Evolutionary conservation across 1,140 invertebrate species (phyloP), one percentile per base, ranked within the genome.

Genomic region (Drosophila ohnishii): DNA sequence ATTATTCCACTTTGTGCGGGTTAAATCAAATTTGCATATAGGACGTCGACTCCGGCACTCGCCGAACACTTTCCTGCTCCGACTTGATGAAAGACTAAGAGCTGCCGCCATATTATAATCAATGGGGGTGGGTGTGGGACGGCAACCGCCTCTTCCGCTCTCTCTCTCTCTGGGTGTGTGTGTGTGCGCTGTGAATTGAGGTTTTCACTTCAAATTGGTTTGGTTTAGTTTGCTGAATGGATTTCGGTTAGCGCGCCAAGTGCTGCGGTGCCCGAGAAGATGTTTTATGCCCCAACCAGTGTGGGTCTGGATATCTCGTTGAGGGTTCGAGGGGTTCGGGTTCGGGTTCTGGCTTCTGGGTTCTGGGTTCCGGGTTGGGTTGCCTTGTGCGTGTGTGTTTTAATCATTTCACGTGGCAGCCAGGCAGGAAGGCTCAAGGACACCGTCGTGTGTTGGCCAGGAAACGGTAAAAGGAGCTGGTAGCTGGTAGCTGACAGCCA

Each of bases 191-290:
- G 63, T 69, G 73, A 69, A 77, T 77, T 77, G 75, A 71, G 75
- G 75, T 78, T 78, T 80, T 80, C 60, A 76, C 71, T 71, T 80
- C 57, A 80, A 80, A 80, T 75, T 80, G 77, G 71, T 80, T 80
- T 80, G 66, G 78, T 80, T 80, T 80, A 80, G 78, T 80, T 79
- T 80, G 71, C 72, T 80, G 78, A 80, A 80, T 75, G 78, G 78
- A 80, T 80, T 80, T 80, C 50, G 78, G 62, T 80, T 79, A 47
- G 58, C 22, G 70, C 50, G 47, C 61, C 74, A 77, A 79, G 77
- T 58, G 76, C 60, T 65, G 59, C 9, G 42, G 61, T 70, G 64
- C n/a, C 44, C 37, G n/a, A 42, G 65, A 71, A 71, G 65, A 71
- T 70, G 67, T 28, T 69, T 66, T 60, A 55, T 60, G 58, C 45